These are phyloP conservation scores for Manacus vitellinus DNA, from an alignment of 2,113 vertebrate genomes.

Conservation along the genomic window DNA sequence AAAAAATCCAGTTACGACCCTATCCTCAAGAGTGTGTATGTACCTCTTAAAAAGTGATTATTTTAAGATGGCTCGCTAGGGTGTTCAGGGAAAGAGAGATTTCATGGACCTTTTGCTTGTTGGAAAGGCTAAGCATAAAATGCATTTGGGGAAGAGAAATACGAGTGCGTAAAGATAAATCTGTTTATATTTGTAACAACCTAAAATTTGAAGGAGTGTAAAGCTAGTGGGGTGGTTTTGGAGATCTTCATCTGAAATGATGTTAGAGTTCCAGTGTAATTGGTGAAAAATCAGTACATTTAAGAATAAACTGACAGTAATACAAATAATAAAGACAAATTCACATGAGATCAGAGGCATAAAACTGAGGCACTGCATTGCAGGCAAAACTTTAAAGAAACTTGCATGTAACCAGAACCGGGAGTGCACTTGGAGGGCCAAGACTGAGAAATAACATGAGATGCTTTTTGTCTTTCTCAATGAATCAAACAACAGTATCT, in stretches of 20 bases:
- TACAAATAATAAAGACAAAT: not conserved
- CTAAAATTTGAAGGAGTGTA: not conserved
- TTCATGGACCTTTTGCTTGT: not conserved
- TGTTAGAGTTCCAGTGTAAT: not conserved
- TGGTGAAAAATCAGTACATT: not conserved
- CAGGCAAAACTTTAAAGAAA: not conserved
- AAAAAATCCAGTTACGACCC: not conserved
- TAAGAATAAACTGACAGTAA: not conserved
- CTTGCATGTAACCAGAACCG: not conserved
- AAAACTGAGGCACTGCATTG: not conserved
- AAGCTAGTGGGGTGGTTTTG: not conserved
- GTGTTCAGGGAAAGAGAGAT: not conserved
- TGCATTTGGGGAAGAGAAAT: not conserved
- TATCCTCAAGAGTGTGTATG: not conserved
- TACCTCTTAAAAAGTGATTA: not conserved
- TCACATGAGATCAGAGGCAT: not conserved
- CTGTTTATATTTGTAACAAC: not conserved
- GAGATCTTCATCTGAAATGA: not conserved
- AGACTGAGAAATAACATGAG: rapidly evolving
- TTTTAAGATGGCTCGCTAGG: not conserved
- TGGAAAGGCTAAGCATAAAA: not conserved
- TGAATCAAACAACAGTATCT: not conserved
- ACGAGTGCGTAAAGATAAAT: not conserved
- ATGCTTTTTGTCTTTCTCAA: not conserved
- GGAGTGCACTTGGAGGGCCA: not conserved